Evolutionary conservation across 2,888 invertebrate genomes (phyloP).

Genomic region (Scaptomyza flava): DNA sequence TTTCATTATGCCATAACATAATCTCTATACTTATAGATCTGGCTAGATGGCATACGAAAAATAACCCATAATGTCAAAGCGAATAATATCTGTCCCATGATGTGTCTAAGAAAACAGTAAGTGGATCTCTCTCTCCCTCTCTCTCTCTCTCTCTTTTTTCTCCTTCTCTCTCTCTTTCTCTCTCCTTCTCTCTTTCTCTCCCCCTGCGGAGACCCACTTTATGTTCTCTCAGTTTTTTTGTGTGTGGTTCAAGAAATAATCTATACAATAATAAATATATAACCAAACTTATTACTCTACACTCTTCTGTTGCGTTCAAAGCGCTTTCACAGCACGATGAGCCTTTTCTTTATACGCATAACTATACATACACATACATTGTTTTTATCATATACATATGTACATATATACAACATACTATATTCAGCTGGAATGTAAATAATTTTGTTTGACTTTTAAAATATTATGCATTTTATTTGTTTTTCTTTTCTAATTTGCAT

Average conservation of each 20-base stretch:
- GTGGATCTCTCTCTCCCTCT: constrained; percentile 84
- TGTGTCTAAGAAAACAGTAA: constrained; percentile 99
- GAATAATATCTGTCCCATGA: constrained; percentile 99
- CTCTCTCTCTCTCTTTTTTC: background rate
- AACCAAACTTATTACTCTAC: background rate
- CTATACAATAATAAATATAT: background rate
- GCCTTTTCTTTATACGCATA: constrained; percentile 21
- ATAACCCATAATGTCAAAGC: constrained; percentile 99
- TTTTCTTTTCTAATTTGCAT: constrained; percentile 46
- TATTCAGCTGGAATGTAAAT: constrained; percentile 31
- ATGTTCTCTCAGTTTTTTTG: constrained; percentile 13
- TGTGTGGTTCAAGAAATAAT: constrained; percentile 8
- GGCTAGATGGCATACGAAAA: constrained; percentile 96
- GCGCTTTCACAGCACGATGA: constrained; percentile 17
- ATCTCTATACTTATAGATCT: constrained; percentile 89
- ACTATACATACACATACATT: too few relatives aligned
- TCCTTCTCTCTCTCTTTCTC: background rate
- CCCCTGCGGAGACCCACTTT: constrained; percentile 31
- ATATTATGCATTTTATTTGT: constrained; percentile 35
- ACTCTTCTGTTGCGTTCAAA: constrained; percentile 12
- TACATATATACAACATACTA: constrained; percentile 2
- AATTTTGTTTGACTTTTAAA: constrained; percentile 28
- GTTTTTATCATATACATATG: background rate
- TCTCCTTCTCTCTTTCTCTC: background rate
- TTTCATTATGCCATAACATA: constrained; percentile 33